A percentile compares a stretch with the other conserved stretches of the same genome.
phyloP scores from a whole-genome alignment of 2,888 invertebrate species.

The Taphrorychus bicolor region DNA sequence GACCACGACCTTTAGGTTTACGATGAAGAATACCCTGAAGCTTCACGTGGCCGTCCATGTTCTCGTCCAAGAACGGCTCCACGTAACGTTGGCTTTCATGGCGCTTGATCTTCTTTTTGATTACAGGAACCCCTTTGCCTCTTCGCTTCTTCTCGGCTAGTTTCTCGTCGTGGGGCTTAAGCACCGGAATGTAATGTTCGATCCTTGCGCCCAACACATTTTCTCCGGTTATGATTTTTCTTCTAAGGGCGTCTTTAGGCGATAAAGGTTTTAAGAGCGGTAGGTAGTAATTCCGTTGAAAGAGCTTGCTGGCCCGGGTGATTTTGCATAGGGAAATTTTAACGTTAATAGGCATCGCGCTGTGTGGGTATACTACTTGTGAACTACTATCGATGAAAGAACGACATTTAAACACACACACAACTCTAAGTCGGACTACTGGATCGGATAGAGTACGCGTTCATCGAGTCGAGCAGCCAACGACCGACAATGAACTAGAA shows the following conservation, averaged over 20 bases:
- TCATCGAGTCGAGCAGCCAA: conserved; percentile 47
- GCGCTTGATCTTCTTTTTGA: conserved; percentile 54
- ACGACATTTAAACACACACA: conserved; percentile 37
- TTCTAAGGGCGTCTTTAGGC: conserved; percentile 79
- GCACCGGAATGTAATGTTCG: conserved; percentile 81
- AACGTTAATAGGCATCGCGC: conserved; percentile 55
- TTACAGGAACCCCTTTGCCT: conserved; percentile 56
- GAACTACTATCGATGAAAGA: conserved; percentile 35
- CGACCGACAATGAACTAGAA: conserved; percentile 51
- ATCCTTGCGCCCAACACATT: conserved; percentile 64
- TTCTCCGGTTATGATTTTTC: conserved; percentile 80
- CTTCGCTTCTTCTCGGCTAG: conserved; percentile 49
- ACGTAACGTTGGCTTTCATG: conserved; percentile 52
- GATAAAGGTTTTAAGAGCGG: conserved; percentile 81
- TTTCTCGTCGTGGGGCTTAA: conserved; percentile 61
- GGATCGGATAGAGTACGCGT: conserved; percentile 43
- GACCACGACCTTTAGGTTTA: conserved; percentile 65
- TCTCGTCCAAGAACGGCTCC: conserved; percentile 55
- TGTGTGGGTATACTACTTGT: conserved; percentile 42
- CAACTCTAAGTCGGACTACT: conserved; percentile 38
- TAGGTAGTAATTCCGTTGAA: conserved; percentile 83
- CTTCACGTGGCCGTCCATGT: conserved; percentile 53
- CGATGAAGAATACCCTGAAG: conserved; percentile 61
- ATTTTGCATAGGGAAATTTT: conserved; percentile 74
- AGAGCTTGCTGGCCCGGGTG: conserved; percentile 78